phyloP scores from a whole-genome alignment of 2,113 vertebrate species.

The Triplophysa rosa region DNA sequence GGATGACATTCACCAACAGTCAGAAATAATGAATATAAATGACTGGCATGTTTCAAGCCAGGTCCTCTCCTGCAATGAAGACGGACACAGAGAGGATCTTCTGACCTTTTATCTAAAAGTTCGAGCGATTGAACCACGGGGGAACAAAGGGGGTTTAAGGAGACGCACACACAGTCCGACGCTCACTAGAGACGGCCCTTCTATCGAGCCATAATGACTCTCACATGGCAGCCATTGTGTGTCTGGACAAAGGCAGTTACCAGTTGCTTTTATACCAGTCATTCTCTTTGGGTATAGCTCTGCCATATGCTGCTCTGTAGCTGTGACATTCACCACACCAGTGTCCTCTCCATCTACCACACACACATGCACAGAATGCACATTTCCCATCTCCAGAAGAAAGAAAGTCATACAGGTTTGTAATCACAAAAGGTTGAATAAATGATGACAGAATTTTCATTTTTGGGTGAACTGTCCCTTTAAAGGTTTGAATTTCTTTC shows the following conservation, averaged over 20 bases:
- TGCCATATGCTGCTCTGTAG: constrained; percentile 49
- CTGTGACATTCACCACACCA: constrained; percentile 36
- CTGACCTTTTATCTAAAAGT: constrained; percentile 59
- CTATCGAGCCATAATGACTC: constrained; percentile 53
- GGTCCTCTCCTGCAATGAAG: constrained; percentile 44
- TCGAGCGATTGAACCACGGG: constrained; percentile 43
- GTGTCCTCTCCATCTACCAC: not conserved
- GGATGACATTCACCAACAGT: constrained; percentile 46
- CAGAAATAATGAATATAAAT: constrained; percentile 52
- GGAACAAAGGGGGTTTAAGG: constrained; percentile 42
- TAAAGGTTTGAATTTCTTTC: not conserved
- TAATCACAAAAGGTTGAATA: no score
- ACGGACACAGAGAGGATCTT: constrained; percentile 45
- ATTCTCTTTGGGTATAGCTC: constrained; percentile 37
- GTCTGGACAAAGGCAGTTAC: constrained; percentile 56
- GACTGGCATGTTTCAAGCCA: constrained; percentile 44
- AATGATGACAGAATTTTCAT: no score
- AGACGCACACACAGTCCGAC: constrained; percentile 21
- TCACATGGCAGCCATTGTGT: constrained; percentile 54
- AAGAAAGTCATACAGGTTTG: no score
- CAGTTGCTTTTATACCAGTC: constrained; percentile 48
- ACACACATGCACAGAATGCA: not conserved
- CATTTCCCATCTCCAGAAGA: no score
- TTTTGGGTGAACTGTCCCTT: no score
- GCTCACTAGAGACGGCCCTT: constrained; percentile 25